Evolutionary conservation across 2,888 invertebrate species (phyloP).

Genomic region (Hyposoter didymator): DNA sequence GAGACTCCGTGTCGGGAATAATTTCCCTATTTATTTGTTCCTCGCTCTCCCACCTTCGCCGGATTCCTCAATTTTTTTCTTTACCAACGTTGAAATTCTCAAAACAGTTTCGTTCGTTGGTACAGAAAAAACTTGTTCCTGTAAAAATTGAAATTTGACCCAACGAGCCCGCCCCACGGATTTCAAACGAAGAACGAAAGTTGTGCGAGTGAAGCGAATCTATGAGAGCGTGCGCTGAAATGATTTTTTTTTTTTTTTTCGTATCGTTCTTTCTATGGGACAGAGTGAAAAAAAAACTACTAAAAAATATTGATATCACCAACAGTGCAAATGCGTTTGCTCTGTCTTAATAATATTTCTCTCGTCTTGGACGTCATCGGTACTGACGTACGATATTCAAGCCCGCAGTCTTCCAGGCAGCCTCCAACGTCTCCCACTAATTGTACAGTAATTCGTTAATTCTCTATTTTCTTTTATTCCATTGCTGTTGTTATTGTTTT

Average conservation of each 20-base stretch:
- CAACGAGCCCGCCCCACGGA: not conserved
- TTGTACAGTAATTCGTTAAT: conserved; percentile 24
- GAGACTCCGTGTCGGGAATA: not conserved
- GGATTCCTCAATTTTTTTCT: not conserved
- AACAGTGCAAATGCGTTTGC: not conserved
- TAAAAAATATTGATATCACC: not conserved
- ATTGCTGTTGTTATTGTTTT: conserved; percentile 67
- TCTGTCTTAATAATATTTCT: not conserved
- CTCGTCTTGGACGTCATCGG: conserved; percentile 12
- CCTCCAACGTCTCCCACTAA: conserved; percentile 74
- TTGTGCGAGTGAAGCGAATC: conserved; percentile 49
- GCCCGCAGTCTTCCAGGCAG: conserved; percentile 6
- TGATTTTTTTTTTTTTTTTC: conserved; percentile 4
- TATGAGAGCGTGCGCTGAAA: conserved; percentile 38
- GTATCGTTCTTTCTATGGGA: not conserved
- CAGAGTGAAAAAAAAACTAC: not conserved
- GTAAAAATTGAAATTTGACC: not conserved
- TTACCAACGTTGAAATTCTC: not conserved
- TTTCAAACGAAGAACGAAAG: conserved; percentile 17
- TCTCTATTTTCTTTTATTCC: conserved; percentile 30
- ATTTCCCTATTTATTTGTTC: not conserved
- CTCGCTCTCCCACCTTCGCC: not conserved
- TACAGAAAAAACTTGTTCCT: not conserved
- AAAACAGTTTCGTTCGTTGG: not conserved
- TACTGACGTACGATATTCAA: conserved; percentile 25